Percentiles rank a stretch among this genome's conserved stretches.
Evolutionary conservation across 2,113 vertebrate genomes (phyloP).

Genomic region (Colistium nudipinnis): DNA sequence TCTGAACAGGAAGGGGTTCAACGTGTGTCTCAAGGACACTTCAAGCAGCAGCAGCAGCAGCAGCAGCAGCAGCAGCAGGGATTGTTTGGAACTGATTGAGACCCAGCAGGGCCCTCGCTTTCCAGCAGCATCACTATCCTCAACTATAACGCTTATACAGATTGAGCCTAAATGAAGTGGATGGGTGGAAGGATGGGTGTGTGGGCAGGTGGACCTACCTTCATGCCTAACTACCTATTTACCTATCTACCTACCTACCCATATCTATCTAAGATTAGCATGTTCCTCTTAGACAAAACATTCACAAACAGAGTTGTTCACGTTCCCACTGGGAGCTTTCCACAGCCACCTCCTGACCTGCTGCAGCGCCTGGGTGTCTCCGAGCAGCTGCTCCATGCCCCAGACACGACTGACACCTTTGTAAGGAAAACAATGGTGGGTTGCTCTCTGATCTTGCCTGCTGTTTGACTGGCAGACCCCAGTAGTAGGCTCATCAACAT

Average conservation of each 20-base stretch:
- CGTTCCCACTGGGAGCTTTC: constrained; percentile 38
- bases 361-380: constrained; percentile 44
- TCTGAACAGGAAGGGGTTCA: constrained; percentile 52
- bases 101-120: constrained; percentile 44
- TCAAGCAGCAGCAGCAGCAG: constrained; percentile 14
- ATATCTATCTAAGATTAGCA: constrained; percentile 4
- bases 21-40: constrained; percentile 54
- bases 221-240: constrained; percentile 19
- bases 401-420: constrained; percentile 39
- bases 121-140: constrained; percentile 19
- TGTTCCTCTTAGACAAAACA: constrained; percentile 7
- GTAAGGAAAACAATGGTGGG: constrained; percentile 25
- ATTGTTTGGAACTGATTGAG: constrained; percentile 63
- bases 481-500: constrained; percentile 13
- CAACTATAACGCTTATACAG: constrained; percentile 34
- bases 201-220: constrained; percentile 36
- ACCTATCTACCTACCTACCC: background rate
- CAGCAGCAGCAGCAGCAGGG: constrained; percentile 45
- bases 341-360: constrained; percentile 51
- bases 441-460: constrained; percentile 29
- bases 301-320: constrained; percentile 15
- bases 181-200: no score
- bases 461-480: constrained; percentile 19
- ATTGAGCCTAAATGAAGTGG: constrained; percentile 39
- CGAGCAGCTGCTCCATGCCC: constrained; percentile 62